Evolutionary conservation across 2,797 vertebrate genomes (phyloP).

Genomic region (Enteromius afrohamiltoni): DNA sequence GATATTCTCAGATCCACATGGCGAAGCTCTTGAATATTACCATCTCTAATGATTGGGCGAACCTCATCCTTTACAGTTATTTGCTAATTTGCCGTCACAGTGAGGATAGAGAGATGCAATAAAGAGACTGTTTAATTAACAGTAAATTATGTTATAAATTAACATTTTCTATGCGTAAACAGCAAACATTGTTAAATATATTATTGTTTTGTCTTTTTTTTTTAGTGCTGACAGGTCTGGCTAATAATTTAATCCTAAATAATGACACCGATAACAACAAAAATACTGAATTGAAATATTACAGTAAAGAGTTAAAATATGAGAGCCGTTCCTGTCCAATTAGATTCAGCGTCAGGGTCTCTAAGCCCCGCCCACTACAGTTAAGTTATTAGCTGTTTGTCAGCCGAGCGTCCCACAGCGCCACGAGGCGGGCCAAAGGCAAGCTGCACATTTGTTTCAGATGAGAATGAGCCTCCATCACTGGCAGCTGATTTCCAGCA

Average conservation of each 20-base stretch:
- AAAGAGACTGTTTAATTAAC: neutral
- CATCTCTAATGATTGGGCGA: neutral
- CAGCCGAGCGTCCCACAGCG: neutral
- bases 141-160: neutral
- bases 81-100: neutral
- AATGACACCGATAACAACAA: neutral
- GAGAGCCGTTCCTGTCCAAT: neutral
- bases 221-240: neutral
- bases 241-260: neutral
- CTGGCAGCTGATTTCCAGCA: slow-evolving; percentile 70
- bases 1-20: neutral
- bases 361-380: neutral
- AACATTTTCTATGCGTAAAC: neutral
- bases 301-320: neutral
- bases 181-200: neutral
- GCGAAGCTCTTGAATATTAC: neutral
- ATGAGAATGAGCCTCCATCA: slow-evolving; percentile 74
- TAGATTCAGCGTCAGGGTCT: neutral
- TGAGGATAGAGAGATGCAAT: neutral
- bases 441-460: slow-evolving; percentile 40
- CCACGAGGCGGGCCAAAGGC: slow-evolving; percentile 53
- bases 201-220: neutral
- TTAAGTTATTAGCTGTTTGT: neutral
- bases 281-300: neutral
- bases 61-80: neutral